phyloP scores from a whole-genome alignment of 2,888 invertebrate species.

The Ennomos fuscantarius region DNA sequence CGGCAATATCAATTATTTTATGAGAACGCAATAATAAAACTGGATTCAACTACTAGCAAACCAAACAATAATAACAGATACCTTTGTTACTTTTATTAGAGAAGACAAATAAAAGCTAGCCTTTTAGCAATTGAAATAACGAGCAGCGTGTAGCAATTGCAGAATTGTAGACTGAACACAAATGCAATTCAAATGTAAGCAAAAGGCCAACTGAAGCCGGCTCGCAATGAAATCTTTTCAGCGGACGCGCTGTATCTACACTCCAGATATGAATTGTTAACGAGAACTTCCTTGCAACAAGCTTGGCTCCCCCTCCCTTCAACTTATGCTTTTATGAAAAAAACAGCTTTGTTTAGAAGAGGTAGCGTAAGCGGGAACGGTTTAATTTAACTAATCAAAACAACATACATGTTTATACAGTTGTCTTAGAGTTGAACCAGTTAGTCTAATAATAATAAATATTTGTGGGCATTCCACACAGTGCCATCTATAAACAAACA shows the following conservation, averaged over 20 bases:
- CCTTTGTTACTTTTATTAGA: conserved; percentile 10
- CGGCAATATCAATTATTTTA: neutral
- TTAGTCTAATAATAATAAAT: too few species aligned
- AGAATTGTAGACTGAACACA: conserved; percentile 17
- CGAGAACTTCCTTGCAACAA: conserved; percentile 43
- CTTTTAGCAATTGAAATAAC: conserved; percentile 22
- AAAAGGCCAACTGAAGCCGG: conserved; percentile 42
- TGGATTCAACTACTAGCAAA: conserved; percentile 8
- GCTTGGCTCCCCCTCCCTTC: conserved; percentile 6
- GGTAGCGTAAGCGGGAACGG: neutral
- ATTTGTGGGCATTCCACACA: too few species aligned
- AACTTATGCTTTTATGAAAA: neutral
- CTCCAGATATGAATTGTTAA: conserved; percentile 52
- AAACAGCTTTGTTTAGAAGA: neutral
- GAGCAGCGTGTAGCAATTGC: conserved; percentile 23
- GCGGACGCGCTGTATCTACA: conserved; percentile 26
- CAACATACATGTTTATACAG: too few species aligned
- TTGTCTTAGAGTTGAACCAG: too few species aligned
- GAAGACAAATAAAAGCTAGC: conserved; percentile 23
- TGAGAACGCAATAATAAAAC: conserved; percentile 7
- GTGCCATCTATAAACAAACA: too few species aligned
- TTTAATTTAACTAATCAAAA: neutral
- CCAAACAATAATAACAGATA: conserved; percentile 15
- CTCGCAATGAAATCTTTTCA: conserved; percentile 52
- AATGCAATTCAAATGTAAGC: conserved; percentile 35